Conservation (phyloP, 2,888 invertebrate genomes). For the Megastigmus dorsalis region DNA sequence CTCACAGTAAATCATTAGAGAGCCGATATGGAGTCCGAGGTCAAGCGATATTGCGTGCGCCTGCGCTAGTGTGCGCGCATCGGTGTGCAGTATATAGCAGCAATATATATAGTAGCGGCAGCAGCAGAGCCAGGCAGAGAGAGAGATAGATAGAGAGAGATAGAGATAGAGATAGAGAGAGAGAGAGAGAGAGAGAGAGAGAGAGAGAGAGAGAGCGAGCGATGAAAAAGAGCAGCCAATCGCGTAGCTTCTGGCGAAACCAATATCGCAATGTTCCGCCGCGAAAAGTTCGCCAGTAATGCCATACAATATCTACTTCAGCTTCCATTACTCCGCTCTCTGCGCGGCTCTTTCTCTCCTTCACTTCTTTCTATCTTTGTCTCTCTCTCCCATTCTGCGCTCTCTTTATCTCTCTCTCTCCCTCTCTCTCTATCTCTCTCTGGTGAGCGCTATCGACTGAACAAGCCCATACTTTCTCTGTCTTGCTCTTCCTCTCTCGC, state of each 20-base stretch:
- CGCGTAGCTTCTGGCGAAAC: slow-evolving; percentile 64
- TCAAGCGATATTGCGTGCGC: slow-evolving; percentile 39
- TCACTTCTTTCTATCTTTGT: slow-evolving; percentile 34
- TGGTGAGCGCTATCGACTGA: slow-evolving; percentile 36
- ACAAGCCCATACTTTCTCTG: slow-evolving; percentile 12
- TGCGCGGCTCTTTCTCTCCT: slow-evolving; percentile 19
- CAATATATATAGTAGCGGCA: too few relatives aligned
- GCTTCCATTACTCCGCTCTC: slow-evolving; percentile 59
- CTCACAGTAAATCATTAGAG: slow-evolving; percentile 38
- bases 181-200: too few relatives aligned
- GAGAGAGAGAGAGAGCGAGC: too few relatives aligned
- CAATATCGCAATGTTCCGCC: slow-evolving; percentile 72
- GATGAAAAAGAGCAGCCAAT: slow-evolving; percentile 56
- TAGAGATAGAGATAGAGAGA: too few relatives aligned
- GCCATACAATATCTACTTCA: slow-evolving; percentile 72
- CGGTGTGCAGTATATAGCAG: too few relatives aligned
- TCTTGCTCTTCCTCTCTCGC: slow-evolving; percentile 32
- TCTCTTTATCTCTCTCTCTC: slow-evolving; percentile 23
- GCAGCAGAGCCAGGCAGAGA: too few relatives aligned
- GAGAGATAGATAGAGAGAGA: too few relatives aligned
- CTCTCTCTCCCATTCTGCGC: background rate
- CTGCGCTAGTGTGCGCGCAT: background rate
- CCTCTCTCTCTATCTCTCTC: slow-evolving; percentile 30
- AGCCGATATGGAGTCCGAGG: slow-evolving; percentile 40
- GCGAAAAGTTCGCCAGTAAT: slow-evolving; percentile 72